Evolutionary conservation across 53 echinoderm and acorn worm genomes (phyloP), one percentile per base, ranked within the genome.

Genomic region (Apostichopus leukothele): DNA sequence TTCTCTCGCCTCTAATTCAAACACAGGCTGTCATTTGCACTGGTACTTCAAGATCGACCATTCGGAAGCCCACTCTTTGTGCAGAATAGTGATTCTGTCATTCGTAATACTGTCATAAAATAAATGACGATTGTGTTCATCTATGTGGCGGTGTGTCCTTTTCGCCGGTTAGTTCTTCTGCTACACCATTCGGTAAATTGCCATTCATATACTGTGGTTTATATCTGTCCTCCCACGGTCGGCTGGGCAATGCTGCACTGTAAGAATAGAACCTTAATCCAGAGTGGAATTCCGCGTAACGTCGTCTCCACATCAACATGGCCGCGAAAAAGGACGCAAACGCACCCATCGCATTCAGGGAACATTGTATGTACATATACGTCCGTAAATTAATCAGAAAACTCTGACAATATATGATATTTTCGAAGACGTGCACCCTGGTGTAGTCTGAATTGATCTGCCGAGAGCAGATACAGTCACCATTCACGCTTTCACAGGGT

Each of bases 231-330:
- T 94, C 91, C 96, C 94, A 96, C 1, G 93, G 96, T 89, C 89
- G 90, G 84, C 92, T 98, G 19, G 98, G 98, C 78, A 98, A 89
- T 51, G 93, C 93, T 51, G 98, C 98, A 73, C 98, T 98, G 90
- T 98, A 98, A 8, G 98, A 98, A 83, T 98, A 98, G 79, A 98
- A 98, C 54, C 98, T 81, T 16, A 98, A 89, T 21, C 98, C 98
- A 50, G 98, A 98, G 89, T 98, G 95, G 79, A 98, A 98, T 86
- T 98, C 98, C 92, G 94, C 94, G 88, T 95, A 98, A 20, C 98
- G 92, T 51, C 92, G 90, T 13, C 95, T 79, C 98, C 98, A 98
- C 93, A 98, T 92, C 66, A 98, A 90, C 76, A 98, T 98, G 75
- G 96, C 98, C 10, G 96, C 92, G 14, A 94, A 77, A 78, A 98